These are phyloP conservation scores for Picus viridis DNA, from an alignment of 2,797 vertebrate genomes.

Conservation along the genomic window DNA sequence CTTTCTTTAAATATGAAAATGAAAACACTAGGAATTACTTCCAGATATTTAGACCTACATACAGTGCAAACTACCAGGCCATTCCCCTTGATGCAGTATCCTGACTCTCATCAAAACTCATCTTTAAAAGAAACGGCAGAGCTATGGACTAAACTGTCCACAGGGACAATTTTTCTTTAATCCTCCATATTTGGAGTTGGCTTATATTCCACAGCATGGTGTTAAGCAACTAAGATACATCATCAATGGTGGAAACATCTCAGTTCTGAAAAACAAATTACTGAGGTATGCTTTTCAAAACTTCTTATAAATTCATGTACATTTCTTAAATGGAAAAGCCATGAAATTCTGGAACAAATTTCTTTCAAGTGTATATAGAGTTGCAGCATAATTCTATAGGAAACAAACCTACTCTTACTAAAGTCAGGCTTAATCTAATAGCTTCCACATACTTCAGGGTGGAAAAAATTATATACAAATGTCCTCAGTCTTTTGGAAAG, in stretches of 20 bases:
- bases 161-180: conserved; percentile 11
- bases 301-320: neutral
- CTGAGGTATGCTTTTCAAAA: conserved; percentile 14
- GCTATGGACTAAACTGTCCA: neutral
- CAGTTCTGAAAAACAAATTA: conserved; percentile 8
- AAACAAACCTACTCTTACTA: conserved; percentile 58
- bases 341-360: conserved; percentile 15
- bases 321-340: conserved; percentile 1
- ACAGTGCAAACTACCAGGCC: neutral
- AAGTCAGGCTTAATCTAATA: conserved; percentile 68
- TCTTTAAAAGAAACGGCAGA: conserved; percentile 45
- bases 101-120: conserved; percentile 5
- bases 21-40: neutral
- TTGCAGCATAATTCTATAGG: neutral
- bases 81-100: neutral
- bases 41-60: neutral
- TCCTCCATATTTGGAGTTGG: conserved; percentile 32
- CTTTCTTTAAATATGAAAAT: neutral
- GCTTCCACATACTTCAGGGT: conserved; percentile 71
- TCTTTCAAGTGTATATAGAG: conserved; percentile 1
- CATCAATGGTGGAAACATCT: neutral
- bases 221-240: conserved; percentile 48
- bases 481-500: conserved; percentile 80
- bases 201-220: conserved; percentile 36
- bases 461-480: conserved; percentile 82